Base-by-base conservation (phyloP, 2,797 vertebrate genomes). In the Poeciliopsis presidionis region DNA sequence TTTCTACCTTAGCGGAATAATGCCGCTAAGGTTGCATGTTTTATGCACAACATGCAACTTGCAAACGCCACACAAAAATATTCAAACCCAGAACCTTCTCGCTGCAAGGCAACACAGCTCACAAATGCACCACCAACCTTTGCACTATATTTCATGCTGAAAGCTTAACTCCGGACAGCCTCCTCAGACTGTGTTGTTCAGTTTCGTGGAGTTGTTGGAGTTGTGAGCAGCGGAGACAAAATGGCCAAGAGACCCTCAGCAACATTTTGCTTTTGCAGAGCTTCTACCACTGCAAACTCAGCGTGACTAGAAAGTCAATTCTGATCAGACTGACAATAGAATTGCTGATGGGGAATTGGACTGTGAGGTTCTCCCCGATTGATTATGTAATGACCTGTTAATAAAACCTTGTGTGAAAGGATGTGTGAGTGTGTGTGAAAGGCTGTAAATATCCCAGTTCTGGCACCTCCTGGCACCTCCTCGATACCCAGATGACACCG, bases 321-420 rank as follows among this genome's bases (percentile, higher is more conserved):
- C 61, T 59, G 61, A 74, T 74, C 76, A 55, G 80, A 74, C 69
- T 65, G 84, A 77, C 73, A 74, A 6, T 74, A 59, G 63, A 61
- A 73, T 69, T 75, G 61, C 74, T 71, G 72, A 78, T 53, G 20
- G 84, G 53, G 78, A 80, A 88, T 69, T 28, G 77, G 74, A 74
- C 71, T 77, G 73, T 30, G 46, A 69, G 28, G 63, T 74, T 80
- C 78, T 72, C 46, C 67, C 28, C 39, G 2, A 76, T 70, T 79
- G 78, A 73, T 81, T 80, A 51, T 74, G 84, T 80, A 77, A 67
- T 53, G 79, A 78, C 55, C 41, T 76, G 57, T 80, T 77, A 86
- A 85, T 84, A 82, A 81, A 84, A 87, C 47, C 8, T n/a, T 77
- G 74, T 36, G 49, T 80, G 77, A 14, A 72, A 53, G 45, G 4